Evolutionary conservation across 2,888 invertebrate genomes (phyloP).

Genomic region (Melanchra persicariae): DNA sequence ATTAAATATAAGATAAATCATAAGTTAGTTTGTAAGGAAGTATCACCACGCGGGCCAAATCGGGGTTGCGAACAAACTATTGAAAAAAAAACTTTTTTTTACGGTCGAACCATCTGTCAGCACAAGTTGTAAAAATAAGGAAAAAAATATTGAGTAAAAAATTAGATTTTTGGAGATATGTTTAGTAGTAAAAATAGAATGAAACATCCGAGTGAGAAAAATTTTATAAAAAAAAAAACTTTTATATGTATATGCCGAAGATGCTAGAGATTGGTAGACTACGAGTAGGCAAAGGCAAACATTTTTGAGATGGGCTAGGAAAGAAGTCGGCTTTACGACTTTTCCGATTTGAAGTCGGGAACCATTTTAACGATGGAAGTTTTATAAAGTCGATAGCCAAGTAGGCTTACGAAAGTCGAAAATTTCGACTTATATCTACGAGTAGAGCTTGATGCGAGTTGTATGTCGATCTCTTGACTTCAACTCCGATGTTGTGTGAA

Average conservation of each 20-base stretch:
- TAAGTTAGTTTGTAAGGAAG: constrained; percentile 73
- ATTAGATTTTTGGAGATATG: constrained; percentile 90
- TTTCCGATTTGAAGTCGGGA: constrained; percentile 61
- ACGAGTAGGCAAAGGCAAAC: constrained; percentile 54
- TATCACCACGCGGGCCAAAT: constrained; percentile 89
- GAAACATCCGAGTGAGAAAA: constrained; percentile 70
- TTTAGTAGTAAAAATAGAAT: constrained; percentile 83
- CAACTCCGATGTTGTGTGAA: constrained; percentile 49
- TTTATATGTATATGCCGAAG: constrained; percentile 66
- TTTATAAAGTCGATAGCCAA: constrained; percentile 42
- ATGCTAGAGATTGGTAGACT: constrained; percentile 60
- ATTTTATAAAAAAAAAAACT: constrained; percentile 68
- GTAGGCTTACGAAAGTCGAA: constrained; percentile 42
- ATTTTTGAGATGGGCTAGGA: constrained; percentile 62
- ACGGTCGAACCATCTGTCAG: constrained; percentile 82
- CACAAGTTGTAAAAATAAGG: constrained; percentile 76
- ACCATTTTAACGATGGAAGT: constrained; percentile 48
- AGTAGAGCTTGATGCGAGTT: constrained; percentile 55
- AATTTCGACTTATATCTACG: constrained; percentile 49
- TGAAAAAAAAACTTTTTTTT: constrained; percentile 63
- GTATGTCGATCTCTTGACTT: constrained; percentile 44
- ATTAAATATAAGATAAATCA: constrained; percentile 68
- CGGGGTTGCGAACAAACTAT: constrained; percentile 77
- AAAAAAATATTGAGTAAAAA: constrained; percentile 84
- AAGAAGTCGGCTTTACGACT: constrained; percentile 61